These are phyloP conservation scores for Lamellibrachia columna DNA, from an alignment of 2,888 invertebrate species.

Conservation along the genomic window DNA sequence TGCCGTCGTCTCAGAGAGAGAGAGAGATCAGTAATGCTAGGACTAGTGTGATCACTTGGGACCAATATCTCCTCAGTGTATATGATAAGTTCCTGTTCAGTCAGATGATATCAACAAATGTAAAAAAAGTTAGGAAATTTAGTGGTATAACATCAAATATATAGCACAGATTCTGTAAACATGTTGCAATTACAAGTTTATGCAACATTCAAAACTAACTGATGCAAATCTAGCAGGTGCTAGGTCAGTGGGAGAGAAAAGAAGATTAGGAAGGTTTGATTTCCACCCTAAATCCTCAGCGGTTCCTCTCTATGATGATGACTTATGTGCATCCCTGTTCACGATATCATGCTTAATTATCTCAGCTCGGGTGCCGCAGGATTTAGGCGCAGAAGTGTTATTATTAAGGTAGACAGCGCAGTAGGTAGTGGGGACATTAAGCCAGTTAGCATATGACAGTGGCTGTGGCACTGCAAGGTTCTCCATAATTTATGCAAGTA, in stretches of 20 bases:
- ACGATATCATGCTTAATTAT: neutral
- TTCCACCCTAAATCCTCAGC: too few relatives aligned
- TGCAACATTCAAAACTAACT: neutral
- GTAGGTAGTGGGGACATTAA: neutral
- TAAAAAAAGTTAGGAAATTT: too few relatives aligned
- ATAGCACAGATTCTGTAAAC: neutral
- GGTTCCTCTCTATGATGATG: too few relatives aligned
- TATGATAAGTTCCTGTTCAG: too few relatives aligned
- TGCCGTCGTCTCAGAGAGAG: too few relatives aligned
- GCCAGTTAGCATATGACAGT: neutral
- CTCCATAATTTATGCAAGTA: neutral
- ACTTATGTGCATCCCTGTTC: too few relatives aligned
- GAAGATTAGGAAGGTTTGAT: neutral
- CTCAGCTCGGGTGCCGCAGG: neutral
- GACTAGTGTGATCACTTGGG: too few relatives aligned
- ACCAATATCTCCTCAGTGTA: too few relatives aligned
- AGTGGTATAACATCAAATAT: neutral
- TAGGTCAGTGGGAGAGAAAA: neutral
- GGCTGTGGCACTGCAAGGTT: neutral
- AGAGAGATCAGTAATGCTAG: too few relatives aligned
- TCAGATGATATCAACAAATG: too few relatives aligned
- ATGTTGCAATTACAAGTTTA: neutral
- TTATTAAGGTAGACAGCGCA: neutral
- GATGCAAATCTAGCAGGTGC: neutral
- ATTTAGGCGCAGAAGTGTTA: neutral